Conservation (phyloP, 2,113 vertebrate species). For the Etheostoma cragini region DNA sequence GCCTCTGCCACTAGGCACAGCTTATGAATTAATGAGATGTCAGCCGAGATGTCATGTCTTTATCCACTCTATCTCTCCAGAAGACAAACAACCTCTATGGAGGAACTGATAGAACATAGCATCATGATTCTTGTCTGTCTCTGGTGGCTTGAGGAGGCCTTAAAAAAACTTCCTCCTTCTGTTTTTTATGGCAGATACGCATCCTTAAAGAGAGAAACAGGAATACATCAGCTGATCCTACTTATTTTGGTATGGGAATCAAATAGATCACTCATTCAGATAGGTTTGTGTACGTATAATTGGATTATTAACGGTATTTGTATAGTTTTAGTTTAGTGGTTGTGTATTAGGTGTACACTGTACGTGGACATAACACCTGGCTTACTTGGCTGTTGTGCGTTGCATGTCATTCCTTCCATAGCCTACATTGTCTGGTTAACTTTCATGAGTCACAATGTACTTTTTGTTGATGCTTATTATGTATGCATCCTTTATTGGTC, state of each 20-base stretch:
- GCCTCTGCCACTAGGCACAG: conserved; percentile 61
- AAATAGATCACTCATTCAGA: conserved; percentile 10
- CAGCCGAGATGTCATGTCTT: conserved; percentile 72
- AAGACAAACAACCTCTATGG: conserved; percentile 37
- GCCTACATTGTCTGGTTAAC: background rate
- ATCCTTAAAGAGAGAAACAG: conserved; percentile 9
- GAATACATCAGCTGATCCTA: background rate
- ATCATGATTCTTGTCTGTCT: conserved; percentile 53
- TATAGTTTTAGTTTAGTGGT: background rate
- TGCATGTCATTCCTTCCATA: background rate
- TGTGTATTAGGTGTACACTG: background rate
- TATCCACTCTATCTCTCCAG: conserved; percentile 70
- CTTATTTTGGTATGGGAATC: background rate
- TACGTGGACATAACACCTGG: background rate
- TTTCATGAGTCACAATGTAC: background rate
- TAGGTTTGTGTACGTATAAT: background rate
- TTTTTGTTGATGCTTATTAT: background rate
- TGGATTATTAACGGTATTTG: background rate
- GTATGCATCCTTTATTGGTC: background rate
- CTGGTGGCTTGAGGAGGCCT: conserved; percentile 12
- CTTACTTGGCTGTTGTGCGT: background rate
- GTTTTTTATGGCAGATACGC: conserved; percentile 48
- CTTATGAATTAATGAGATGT: conserved; percentile 77
- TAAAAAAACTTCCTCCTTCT: conserved; percentile 31
- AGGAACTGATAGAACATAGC: conserved; percentile 31